Percentiles rank a stretch among this genome's conserved stretches.
These are phyloP conservation scores for Sebastes kiyomatsui DNA, from an alignment of 2,797 vertebrate species.

Conservation along the genomic window DNA sequence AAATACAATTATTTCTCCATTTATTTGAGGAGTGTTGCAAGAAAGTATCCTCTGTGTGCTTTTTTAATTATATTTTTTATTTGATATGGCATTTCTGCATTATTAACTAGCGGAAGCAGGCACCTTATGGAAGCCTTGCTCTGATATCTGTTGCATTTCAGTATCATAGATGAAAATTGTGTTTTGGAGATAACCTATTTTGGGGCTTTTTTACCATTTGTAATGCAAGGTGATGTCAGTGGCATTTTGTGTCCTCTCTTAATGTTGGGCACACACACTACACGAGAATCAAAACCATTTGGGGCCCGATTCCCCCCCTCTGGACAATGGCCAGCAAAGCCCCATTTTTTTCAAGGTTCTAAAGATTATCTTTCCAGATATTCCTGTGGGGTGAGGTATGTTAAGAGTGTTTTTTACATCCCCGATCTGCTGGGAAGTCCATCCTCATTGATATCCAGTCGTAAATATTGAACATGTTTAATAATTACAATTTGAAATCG, in stretches of 20 bases:
- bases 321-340: no score
- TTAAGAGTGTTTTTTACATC: no score
- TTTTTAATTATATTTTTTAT: constrained; percentile 11
- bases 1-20: constrained; percentile 67
- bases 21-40: constrained; percentile 32
- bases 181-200: not conserved
- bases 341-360: no score
- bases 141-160: not conserved
- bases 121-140: not conserved
- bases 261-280: no score
- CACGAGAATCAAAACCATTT: no score
- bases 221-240: not conserved
- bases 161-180: not conserved
- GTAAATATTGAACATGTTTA: no score
- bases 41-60: not conserved
- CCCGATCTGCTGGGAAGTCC: no score
- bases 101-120: constrained; percentile 11
- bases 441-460: no score
- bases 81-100: constrained; percentile 22
- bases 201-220: not conserved
- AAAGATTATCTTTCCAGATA: no score
- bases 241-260: not conserved
- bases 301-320: no score
- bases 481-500: no score
- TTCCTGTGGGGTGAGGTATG: no score